These are phyloP conservation scores for Cottus gobio DNA, from an alignment of 2,113 vertebrate species.

Conservation along the genomic window DNA sequence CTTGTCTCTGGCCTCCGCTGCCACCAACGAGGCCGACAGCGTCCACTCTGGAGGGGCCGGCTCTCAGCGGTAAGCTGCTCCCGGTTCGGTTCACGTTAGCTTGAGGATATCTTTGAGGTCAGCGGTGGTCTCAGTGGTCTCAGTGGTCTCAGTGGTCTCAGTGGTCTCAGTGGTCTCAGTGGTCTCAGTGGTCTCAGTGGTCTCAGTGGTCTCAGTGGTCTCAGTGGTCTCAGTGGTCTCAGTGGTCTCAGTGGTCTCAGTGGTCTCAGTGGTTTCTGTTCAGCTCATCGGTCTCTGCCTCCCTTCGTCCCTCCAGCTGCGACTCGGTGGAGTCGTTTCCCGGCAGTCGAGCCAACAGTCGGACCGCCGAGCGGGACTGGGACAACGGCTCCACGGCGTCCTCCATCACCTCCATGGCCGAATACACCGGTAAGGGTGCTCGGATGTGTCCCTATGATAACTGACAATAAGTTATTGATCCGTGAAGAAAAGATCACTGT, in stretches of 20 bases:
- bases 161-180: neutral
- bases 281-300: neutral
- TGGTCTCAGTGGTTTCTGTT: neutral
- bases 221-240: neutral
- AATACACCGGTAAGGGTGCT: slow-evolving; percentile 89
- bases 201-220: neutral
- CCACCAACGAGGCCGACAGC: slow-evolving; percentile 90
- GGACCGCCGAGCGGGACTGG: slow-evolving; percentile 95
- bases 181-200: neutral
- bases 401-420: slow-evolving; percentile 94
- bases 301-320: slow-evolving; percentile 75
- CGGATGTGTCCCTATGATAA: neutral
- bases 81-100: neutral
- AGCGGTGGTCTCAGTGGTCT: too few species aligned
- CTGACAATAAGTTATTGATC: neutral
- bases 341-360: slow-evolving; percentile 90
- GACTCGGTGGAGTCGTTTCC: slow-evolving; percentile 95
- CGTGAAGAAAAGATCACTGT: neutral
- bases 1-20: slow-evolving; percentile 91
- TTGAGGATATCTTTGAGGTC: too few species aligned
- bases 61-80: slow-evolving; percentile 86
- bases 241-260: neutral
- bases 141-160: neutral
- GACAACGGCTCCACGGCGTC: slow-evolving; percentile 96
- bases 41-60: slow-evolving; percentile 91